Base-by-base conservation (phyloP, 2,888 invertebrate species). In the Cheilosia soror region DNA sequence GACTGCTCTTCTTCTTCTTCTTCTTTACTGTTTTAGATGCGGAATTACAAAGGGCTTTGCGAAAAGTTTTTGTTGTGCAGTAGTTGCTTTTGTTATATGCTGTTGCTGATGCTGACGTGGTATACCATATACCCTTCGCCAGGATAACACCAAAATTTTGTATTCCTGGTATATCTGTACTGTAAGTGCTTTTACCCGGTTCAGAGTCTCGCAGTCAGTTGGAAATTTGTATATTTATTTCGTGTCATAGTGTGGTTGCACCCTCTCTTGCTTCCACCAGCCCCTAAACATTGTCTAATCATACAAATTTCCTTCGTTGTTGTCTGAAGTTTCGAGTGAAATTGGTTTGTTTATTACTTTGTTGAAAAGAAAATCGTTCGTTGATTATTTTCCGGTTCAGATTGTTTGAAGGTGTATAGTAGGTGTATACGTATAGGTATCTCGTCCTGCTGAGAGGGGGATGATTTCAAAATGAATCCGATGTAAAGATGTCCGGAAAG, bases 381-480 rank as follows among this genome's bases (percentile, higher is more conserved):
- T 85, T 85, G 85, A 85, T 85, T 85, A 85, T 85, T 85, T 85
- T 85, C 81, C 85, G 81, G 76, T 79, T 63, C 79, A 79, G 79
- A 84, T 79, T 84, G 84, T 65, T 65, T 71, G 51, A 71, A 79
- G 75, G 79, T 73, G 57, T 31, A n/a, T n/a, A 65, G 20, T 27
- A 5, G 13, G 6, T 40, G 49, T 60, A 42, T 57, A 9, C 20
- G 15, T 25, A 7, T 11, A 47, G 7, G 29, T n/a, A 55, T 11
- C 20, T 11, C 13, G 13, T 27, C 31, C 62, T 6, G 25, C 62
- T 6, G 25, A 1, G 11, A 31, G 37, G 65, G 65, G 44, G 51
- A 49, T 77, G 63, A 57, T 77, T 66, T 44, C 65, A 72, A 71
- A 76, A 82, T 71, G 71, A 77, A 44, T 76, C 53, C 65, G 60